Evolutionary conservation across 2,888 invertebrate species (phyloP).

Genomic region (Thysanoteuthis rhombus): DNA sequence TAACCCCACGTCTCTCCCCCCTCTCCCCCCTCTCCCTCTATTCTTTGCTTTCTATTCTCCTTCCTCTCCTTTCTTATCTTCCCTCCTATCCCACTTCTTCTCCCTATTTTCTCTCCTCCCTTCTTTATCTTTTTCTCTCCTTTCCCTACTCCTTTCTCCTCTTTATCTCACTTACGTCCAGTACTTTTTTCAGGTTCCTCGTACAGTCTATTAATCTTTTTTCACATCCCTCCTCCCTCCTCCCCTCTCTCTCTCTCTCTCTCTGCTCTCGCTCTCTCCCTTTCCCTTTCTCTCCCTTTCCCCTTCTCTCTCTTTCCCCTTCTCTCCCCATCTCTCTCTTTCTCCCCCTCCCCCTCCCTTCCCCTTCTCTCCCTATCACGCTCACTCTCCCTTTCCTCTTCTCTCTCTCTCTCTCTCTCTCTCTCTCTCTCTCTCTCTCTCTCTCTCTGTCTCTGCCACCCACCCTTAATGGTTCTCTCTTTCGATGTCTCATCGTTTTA

Average conservation of each 20-base stretch:
- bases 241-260: background rate
- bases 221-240: background rate
- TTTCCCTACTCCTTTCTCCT: background rate
- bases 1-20: no score
- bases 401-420: background rate
- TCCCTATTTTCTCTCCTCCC: background rate
- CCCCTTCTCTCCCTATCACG: background rate
- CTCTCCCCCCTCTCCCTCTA: no score
- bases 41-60: no score
- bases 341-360: no score
- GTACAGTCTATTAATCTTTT: no score
- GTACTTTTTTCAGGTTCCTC: no score
- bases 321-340: background rate
- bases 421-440: no score
- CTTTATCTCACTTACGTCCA: no score
- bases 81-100: background rate
- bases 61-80: background rate
- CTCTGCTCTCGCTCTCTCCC: no score
- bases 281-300: background rate
- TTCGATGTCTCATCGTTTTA: no score
- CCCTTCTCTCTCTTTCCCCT: background rate
- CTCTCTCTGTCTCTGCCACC: no score
- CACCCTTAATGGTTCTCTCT: no score
- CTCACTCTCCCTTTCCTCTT: background rate
- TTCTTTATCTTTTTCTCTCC: background rate